phyloP scores from a whole-genome alignment of 2,888 invertebrate genomes.

The Synanthedon myopaeformis region DNA sequence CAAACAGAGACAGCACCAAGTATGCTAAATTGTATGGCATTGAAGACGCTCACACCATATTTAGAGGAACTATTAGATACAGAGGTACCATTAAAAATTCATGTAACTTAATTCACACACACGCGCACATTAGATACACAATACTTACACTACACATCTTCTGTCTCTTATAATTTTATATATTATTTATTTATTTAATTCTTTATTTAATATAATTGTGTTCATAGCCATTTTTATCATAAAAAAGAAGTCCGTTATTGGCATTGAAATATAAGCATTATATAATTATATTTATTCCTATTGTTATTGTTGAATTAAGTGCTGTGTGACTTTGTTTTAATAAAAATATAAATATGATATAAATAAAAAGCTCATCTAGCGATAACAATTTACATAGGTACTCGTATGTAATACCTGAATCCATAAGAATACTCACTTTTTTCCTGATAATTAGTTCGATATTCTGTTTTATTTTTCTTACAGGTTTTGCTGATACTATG shows the following conservation, averaged over 20 bases:
- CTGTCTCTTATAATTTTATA: not conserved
- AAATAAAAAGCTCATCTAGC: too few species aligned
- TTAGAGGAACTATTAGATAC: conserved; percentile 94
- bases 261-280: too few species aligned
- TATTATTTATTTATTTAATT: not conserved
- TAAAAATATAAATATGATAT: too few species aligned
- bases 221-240: too few species aligned
- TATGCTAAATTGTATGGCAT: conserved; percentile 92
- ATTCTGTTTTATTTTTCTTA: not conserved
- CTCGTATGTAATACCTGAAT: too few species aligned
- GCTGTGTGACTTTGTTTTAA: too few species aligned
- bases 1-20: conserved; percentile 94
- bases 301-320: too few species aligned
- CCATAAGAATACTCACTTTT: not conserved
- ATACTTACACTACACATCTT: not conserved
- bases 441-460: not conserved
- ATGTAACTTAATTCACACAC: too few species aligned
- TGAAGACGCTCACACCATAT: conserved; percentile 85
- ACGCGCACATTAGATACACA: not conserved
- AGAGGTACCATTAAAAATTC: conserved; percentile 53
- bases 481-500: conserved; percentile 90
- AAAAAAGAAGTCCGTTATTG: too few species aligned
- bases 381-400: too few species aligned
- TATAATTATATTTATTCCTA: too few species aligned
- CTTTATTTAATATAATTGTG: not conserved